Evolutionary conservation across 1,140 invertebrate genomes (phyloP).

Genomic region (Orussus abietinus): DNA sequence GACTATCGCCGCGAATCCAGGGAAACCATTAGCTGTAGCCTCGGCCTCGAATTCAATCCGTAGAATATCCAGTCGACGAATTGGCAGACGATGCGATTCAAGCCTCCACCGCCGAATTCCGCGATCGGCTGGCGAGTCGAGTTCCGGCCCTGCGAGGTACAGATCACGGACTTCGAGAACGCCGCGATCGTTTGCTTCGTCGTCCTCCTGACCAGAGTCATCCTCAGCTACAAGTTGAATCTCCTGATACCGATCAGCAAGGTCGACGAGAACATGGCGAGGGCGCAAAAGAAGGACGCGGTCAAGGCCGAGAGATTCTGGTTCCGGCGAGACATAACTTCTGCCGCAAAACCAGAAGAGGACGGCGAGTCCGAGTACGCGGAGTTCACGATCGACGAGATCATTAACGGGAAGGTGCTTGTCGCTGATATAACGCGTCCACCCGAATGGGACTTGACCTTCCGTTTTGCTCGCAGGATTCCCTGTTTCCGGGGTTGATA

Average conservation of each 20-base stretch:
- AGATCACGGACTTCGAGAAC: constrained; percentile 99
- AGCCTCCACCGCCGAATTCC: constrained; percentile 92
- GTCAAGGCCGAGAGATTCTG: constrained; percentile 81
- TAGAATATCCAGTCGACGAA: constrained; percentile 99
- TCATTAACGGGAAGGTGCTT: constrained; percentile 92
- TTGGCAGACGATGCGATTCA: constrained; percentile 99
- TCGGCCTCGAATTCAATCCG: too few species aligned
- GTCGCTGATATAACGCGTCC: background rate
- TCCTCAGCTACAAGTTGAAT: constrained; percentile 94
- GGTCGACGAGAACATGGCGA: constrained; percentile 97
- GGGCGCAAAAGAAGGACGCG: constrained; percentile 88
- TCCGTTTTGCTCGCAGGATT: constrained; percentile 59
- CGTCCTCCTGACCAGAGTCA: constrained; percentile 92
- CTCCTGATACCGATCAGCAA: constrained; percentile 98
- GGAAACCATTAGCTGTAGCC: background rate
- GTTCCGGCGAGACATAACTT: constrained; percentile 81
- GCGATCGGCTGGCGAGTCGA: constrained; percentile 99
- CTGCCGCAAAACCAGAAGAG: constrained; percentile 36
- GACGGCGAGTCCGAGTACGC: constrained; percentile 55
- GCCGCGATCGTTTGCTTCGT: constrained; percentile 99
- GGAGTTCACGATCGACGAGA: constrained; percentile 89
- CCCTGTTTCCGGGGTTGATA: constrained; percentile 90
- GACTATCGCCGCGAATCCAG: too few species aligned
- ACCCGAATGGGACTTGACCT: background rate
- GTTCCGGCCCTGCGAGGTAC: constrained; percentile 97